Conservation (phyloP, 1,140 invertebrate genomes). For the Chrysoperla carnea region DNA sequence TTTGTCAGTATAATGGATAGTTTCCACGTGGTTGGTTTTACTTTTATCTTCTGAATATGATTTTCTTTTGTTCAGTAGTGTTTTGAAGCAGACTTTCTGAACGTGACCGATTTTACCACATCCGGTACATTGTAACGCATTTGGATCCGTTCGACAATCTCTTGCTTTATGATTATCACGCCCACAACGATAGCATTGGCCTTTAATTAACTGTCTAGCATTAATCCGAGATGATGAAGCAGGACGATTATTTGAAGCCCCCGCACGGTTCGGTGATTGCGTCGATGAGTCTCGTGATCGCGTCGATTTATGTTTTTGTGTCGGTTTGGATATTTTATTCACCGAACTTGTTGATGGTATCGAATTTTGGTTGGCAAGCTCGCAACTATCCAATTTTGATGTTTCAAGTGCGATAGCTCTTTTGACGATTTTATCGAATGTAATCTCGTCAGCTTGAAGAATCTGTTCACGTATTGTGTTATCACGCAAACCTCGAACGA, state of each 20-base stretch:
- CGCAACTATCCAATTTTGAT: neutral
- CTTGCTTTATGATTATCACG: neutral
- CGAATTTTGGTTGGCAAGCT: too few relatives aligned
- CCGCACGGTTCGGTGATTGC: neutral
- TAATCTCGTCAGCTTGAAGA: constrained; percentile 3
- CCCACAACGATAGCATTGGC: neutral
- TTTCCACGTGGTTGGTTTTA: too few relatives aligned
- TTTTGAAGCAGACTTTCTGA: neutral
- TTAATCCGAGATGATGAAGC: neutral
- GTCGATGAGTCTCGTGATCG: neutral
- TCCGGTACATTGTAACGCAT: neutral
- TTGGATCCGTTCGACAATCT: neutral
- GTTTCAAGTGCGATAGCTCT: neutral
- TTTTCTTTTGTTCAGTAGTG: neutral
- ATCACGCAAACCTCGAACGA: constrained; percentile 13
- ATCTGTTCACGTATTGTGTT: constrained; percentile 10
- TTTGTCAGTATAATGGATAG: too few relatives aligned
- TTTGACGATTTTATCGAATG: neutral
- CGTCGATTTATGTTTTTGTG: too few relatives aligned
- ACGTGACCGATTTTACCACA: neutral
- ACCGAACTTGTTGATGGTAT: too few relatives aligned
- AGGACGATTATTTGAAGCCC: neutral
- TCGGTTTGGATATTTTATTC: too few relatives aligned
- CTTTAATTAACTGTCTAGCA: neutral
- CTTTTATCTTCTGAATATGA: neutral